Evolutionary conservation across 2,797 vertebrate species (phyloP).

Genomic region (Lacerta agilis): DNA sequence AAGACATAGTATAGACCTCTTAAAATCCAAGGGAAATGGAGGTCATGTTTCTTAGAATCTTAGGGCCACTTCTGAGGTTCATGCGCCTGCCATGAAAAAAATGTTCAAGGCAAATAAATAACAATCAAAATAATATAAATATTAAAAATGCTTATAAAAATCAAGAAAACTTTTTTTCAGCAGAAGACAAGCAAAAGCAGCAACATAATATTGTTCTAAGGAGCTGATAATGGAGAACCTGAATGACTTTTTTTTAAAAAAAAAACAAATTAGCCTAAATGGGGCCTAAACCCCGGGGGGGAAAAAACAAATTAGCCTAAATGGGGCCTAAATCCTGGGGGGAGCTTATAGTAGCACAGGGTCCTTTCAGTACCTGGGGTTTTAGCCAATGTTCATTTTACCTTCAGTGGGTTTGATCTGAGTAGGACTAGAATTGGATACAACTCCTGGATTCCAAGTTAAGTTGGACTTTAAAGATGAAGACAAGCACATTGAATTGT

Average conservation of each 20-base stretch:
- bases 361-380: too few relatives aligned
- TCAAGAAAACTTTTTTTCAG: not conserved
- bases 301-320: not conserved
- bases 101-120: not conserved
- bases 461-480: too few relatives aligned
- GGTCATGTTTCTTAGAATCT: constrained; percentile 6
- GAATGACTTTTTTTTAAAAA: not conserved
- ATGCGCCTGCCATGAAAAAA: not conserved
- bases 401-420: too few relatives aligned
- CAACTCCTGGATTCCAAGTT: too few relatives aligned
- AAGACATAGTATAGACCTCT: not conserved
- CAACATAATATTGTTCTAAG: not conserved
- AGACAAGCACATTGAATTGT: not conserved
- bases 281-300: not conserved
- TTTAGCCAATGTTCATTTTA: too few relatives aligned
- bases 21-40: constrained; percentile 30
- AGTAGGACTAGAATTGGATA: too few relatives aligned
- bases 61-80: not conserved
- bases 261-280: not conserved
- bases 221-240: not conserved
- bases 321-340: not conserved
- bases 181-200: too few relatives aligned
- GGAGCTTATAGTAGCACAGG: too few relatives aligned
- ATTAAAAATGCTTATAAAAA: not conserved
- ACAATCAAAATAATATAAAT: not conserved